phyloP scores from a whole-genome alignment of 2,113 vertebrate genomes.

The Epinephelus fuscoguttatus region DNA sequence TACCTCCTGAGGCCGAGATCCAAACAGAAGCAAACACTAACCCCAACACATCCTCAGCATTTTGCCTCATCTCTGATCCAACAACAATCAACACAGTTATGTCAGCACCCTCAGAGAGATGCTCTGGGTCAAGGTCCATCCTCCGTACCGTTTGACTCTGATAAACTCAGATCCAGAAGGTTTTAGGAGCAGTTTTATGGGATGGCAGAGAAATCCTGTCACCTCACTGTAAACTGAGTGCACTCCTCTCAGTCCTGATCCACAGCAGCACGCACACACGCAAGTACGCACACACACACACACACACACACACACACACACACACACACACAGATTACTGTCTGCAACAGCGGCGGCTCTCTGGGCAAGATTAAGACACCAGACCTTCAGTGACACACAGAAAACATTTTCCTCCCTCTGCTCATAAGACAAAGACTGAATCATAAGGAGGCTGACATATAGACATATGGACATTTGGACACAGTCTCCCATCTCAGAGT shows the following conservation, averaged over 20 bases:
- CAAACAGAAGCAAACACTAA: conserved; percentile 3
- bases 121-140: conserved; percentile 6
- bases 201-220: background rate
- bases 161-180: conserved; percentile 5
- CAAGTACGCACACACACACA: background rate
- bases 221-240: conserved; percentile 2
- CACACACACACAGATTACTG: conserved; percentile 2
- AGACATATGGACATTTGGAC: conserved; percentile 43
- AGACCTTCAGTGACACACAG: conserved; percentile 3
- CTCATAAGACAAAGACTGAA: conserved; percentile 20
- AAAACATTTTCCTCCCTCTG: conserved; percentile 4
- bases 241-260: background rate
- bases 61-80: background rate
- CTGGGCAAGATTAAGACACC: conserved; percentile 18
- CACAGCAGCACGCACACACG: background rate
- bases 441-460: conserved; percentile 49
- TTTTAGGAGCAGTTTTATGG: background rate
- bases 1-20: background rate
- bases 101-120: background rate
- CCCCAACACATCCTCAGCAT: conserved; percentile 28
- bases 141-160: background rate
- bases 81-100: conserved; percentile 35
- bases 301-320: background rate
- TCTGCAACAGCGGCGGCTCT: background rate
- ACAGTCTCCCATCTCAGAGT: conserved; percentile 15